Percentiles rank a stretch among this genome's conserved stretches.
phyloP scores from a whole-genome alignment of 2,797 vertebrate species.

The Coendou prehensilis region DNA sequence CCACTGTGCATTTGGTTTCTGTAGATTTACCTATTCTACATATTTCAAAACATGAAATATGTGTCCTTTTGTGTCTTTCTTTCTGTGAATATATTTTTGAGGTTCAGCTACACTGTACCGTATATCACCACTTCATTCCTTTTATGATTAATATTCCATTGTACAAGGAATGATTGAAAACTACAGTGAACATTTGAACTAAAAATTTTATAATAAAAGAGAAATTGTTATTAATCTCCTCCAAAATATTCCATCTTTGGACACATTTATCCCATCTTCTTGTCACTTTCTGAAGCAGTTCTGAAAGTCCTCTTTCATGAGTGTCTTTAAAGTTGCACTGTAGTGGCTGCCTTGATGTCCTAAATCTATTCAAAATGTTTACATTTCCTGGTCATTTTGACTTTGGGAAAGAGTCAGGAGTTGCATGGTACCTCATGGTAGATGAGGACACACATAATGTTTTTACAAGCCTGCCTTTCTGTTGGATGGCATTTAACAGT shows the following conservation, averaged over 20 bases:
- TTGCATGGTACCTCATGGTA: background rate
- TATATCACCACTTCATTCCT: background rate
- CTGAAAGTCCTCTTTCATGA: background rate
- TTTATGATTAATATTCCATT: background rate
- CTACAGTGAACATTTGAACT: background rate
- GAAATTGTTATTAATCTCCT: background rate
- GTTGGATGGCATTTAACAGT: background rate
- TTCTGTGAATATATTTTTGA: background rate
- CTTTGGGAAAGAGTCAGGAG: background rate
- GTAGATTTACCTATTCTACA: background rate
- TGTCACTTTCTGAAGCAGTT: background rate
- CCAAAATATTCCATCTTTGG: background rate
- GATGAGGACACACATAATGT: background rate
- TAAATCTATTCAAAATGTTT: background rate
- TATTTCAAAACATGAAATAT: constrained; percentile 1
- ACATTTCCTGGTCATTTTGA: background rate
- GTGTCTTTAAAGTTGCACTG: background rate
- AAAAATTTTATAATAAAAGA: background rate
- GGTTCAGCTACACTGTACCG: background rate
- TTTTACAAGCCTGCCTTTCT: background rate
- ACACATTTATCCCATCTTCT: background rate
- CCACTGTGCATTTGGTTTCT: background rate
- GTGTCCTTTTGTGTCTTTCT: background rate
- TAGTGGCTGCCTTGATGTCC: background rate
- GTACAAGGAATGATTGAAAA: background rate